Conservation (phyloP, 2,113 vertebrate species). For the Martes martes region DNA sequence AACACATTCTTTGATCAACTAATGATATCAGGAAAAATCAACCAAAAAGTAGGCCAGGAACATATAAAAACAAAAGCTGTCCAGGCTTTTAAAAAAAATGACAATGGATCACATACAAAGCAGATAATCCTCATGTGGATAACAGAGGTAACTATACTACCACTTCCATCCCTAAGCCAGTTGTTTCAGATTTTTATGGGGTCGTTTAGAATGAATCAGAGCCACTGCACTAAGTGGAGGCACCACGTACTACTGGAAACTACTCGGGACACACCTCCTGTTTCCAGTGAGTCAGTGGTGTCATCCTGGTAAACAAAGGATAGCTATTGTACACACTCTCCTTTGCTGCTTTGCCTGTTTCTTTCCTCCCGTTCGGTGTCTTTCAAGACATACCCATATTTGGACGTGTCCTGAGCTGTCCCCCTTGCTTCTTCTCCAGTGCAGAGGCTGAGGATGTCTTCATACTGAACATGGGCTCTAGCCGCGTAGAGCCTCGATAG, state of each 20-base stretch:
- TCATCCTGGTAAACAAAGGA: background rate
- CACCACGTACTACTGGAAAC: background rate
- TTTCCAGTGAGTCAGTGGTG: background rate
- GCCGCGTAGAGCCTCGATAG: conserved; percentile 94
- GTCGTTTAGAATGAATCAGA: background rate
- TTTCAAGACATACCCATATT: conserved; percentile 88
- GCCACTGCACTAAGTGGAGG: background rate
- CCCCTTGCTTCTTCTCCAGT: conserved; percentile 94
- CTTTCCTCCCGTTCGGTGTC: background rate
- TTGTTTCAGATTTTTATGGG: background rate
- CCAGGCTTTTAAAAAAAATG: background rate
- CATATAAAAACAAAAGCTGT: background rate
- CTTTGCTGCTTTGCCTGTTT: background rate
- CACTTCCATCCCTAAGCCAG: background rate
- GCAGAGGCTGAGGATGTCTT: conserved; percentile 93
- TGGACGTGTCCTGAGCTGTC: conserved; percentile 92
- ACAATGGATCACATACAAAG: background rate
- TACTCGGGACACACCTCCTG: background rate
- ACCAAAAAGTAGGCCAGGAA: background rate
- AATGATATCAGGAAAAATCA: background rate
- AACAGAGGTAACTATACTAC: background rate
- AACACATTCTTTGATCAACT: background rate
- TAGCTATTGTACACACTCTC: background rate
- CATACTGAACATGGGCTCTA: conserved; percentile 99
- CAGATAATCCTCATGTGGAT: background rate